Evolutionary conservation across 2,797 vertebrate genomes (phyloP).

Genomic region (Sylvilagus floridanus): DNA sequence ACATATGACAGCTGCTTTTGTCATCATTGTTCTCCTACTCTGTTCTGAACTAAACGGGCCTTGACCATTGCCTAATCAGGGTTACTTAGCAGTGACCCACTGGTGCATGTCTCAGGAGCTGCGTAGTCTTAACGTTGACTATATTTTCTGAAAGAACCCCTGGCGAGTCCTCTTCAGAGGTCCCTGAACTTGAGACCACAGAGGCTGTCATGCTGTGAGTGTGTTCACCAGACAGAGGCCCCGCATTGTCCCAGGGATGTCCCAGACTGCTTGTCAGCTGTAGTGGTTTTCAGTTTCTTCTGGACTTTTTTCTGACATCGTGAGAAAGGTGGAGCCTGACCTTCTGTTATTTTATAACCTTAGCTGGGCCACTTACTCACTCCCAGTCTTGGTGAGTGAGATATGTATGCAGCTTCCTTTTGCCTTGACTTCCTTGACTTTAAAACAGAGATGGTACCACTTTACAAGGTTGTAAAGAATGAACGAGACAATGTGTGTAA

Average conservation of each 20-base stretch:
- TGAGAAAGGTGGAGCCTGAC: not conserved
- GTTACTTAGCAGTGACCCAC: not conserved
- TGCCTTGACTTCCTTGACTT: constrained; percentile 37
- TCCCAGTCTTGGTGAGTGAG: not conserved
- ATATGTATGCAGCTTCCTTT: not conserved
- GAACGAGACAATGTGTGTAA: not conserved
- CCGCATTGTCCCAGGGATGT: not conserved
- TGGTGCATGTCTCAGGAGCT: not conserved
- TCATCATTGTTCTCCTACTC: not conserved
- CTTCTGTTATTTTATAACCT: not conserved
- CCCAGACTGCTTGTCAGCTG: not conserved
- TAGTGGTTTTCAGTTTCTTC: constrained; percentile 18
- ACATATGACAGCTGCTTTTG: not conserved
- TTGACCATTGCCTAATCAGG: not conserved
- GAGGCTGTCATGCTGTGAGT: not conserved
- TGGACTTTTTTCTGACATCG: not conserved
- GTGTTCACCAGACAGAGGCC: not conserved
- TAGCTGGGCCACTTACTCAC: not conserved
- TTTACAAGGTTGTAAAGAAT: not conserved
- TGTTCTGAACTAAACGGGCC: not conserved
- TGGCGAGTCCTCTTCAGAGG: not conserved
- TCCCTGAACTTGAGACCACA: not conserved
- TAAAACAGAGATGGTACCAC: not conserved
- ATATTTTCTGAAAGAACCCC: not conserved
- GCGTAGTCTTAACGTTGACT: not conserved